A percentile compares a stretch with the other conserved stretches of the same genome.
phyloP scores from a whole-genome alignment of 1,140 invertebrate species.

The Heliconius hewitsoni region DNA sequence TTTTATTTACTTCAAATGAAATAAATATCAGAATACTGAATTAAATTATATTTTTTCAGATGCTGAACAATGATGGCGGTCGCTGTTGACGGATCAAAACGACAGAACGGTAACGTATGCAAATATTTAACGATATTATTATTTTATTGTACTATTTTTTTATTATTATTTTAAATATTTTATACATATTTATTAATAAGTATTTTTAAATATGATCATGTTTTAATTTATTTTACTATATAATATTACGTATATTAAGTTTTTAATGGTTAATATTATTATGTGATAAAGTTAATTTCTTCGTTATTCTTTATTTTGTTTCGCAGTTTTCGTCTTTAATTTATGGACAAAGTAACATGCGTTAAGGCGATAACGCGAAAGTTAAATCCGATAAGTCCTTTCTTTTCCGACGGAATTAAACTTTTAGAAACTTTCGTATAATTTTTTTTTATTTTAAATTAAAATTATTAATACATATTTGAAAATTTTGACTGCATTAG shows the following conservation, averaged over 20 bases:
- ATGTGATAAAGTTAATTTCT: too few species aligned
- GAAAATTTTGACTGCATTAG: too few species aligned
- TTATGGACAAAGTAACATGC: slow-evolving; percentile 1
- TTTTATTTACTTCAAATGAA: slow-evolving; percentile 27
- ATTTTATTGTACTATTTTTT: slow-evolving; percentile 25
- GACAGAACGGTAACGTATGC: slow-evolving; percentile 46
- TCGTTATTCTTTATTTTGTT: neutral
- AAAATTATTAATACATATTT: neutral
- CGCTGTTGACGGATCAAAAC: too few species aligned
- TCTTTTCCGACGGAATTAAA: neutral
- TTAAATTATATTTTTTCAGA: slow-evolving; percentile 53
- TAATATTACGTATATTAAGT: too few species aligned
- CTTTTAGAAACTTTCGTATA: neutral
- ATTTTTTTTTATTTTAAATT: neutral
- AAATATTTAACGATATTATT: slow-evolving; percentile 4
- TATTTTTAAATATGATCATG: neutral
- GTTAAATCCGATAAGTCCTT: neutral
- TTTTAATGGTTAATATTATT: too few species aligned
- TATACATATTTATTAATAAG: neutral
- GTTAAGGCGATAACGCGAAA: neutral
- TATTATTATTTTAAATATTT: slow-evolving; percentile 13
- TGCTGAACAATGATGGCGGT: slow-evolving; percentile 19
- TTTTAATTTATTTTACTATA: neutral
- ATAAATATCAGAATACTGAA: slow-evolving; percentile 24
- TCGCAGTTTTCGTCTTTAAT: neutral